phyloP scores from a whole-genome alignment of 2,888 invertebrate species.

The Phortica okadai region DNA sequence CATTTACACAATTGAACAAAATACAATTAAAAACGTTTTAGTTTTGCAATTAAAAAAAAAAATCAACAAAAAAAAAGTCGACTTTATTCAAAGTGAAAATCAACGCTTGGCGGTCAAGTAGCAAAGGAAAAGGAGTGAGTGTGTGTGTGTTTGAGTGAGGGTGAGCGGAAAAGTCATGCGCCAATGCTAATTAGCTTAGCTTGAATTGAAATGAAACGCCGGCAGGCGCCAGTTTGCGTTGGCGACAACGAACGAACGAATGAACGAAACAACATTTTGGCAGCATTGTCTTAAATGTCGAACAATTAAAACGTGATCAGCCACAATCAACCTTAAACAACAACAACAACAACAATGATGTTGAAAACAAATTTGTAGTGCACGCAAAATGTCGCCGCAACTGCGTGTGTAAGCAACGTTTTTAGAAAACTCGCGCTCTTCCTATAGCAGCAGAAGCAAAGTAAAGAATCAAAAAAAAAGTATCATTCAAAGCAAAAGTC shows the following conservation, averaged over 20 bases:
- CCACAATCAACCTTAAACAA: conserved; percentile 56
- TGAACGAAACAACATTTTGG: conserved; percentile 22
- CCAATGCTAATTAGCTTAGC: conserved; percentile 66
- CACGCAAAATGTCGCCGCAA: conserved; percentile 61
- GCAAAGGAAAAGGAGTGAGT: background rate
- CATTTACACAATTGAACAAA: background rate
- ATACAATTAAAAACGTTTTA: conserved; percentile 28
- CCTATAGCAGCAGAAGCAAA: conserved; percentile 49
- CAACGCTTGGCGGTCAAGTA: background rate
- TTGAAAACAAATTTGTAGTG: conserved; percentile 63
- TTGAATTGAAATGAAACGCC: conserved; percentile 36
- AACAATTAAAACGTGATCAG: conserved; percentile 75
- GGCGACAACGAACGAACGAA: background rate
- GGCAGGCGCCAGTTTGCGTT: conserved; percentile 60
- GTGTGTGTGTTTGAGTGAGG: background rate
- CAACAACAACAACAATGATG: conserved; percentile 56
- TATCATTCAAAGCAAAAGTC: conserved; percentile 9
- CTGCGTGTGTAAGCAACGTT: conserved; percentile 10
- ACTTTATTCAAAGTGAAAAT: conserved; percentile 22
- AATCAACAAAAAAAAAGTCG: background rate
- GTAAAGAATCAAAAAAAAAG: conserved; percentile 57
- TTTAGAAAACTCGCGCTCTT: conserved; percentile 51
- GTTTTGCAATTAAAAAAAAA: conserved; percentile 17
- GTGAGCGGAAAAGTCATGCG: background rate
- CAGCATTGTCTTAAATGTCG: conserved; percentile 50